Evolutionary conservation across 2,797 vertebrate genomes (phyloP).

Genomic region (Epinephelus malabaricus): DNA sequence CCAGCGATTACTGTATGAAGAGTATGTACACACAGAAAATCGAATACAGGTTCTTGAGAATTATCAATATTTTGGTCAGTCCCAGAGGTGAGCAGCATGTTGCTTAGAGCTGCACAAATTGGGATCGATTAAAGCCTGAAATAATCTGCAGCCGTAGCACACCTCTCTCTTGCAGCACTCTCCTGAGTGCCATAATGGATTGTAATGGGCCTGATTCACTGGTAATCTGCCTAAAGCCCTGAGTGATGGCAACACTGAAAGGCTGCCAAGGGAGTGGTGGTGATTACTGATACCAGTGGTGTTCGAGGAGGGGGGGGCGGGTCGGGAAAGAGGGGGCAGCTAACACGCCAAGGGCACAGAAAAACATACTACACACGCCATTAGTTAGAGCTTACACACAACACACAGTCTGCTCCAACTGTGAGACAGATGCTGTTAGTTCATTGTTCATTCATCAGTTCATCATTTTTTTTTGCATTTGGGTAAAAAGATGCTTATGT

Average conservation of each 20-base stretch:
- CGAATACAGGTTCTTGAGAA: conserved; percentile 7
- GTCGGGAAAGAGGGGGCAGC: background rate
- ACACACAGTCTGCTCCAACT: background rate
- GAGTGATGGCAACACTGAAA: conserved; percentile 55
- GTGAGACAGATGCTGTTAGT: background rate
- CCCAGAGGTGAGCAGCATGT: conserved; percentile 34
- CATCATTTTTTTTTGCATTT: background rate
- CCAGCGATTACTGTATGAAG: background rate
- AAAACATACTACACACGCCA: conserved; percentile 2
- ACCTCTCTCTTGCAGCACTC: conserved; percentile 45
- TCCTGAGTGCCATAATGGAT: conserved; percentile 65
- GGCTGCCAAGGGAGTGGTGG: conserved; percentile 57
- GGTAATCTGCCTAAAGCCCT: conserved; percentile 71
- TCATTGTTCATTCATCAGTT: background rate
- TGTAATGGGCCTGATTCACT: conserved; percentile 64
- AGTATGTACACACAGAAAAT: conserved; percentile 5
- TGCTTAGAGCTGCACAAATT: conserved; percentile 52
- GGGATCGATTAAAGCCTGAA: conserved; percentile 60
- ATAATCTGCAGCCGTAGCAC: conserved; percentile 60
- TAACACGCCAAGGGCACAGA: conserved; percentile 34
- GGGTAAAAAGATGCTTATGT: background rate
- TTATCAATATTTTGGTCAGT: conserved; percentile 35
- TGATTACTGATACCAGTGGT: conserved; percentile 54
- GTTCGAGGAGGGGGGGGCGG: background rate
- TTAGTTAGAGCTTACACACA: background rate